Evolutionary conservation across 1,140 invertebrate genomes (phyloP), one percentile per base, ranked within the genome.

Genomic region (Drosophila pseudoananassae): DNA sequence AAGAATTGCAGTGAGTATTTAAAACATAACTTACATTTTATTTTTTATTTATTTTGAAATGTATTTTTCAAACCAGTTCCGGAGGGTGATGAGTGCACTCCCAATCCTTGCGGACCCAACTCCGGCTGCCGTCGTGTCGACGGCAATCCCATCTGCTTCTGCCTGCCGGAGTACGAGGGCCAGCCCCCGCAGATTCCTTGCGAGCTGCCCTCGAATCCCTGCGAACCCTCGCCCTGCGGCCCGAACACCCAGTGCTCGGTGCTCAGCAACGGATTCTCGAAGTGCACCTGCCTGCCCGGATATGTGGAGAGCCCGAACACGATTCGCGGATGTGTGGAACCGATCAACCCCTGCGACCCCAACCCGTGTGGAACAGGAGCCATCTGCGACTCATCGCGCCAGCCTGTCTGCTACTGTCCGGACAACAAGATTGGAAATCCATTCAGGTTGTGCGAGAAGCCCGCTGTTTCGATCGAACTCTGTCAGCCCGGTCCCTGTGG

Each of bases 221-320:
- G 97, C 78, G 94, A 95, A 66, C 95, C 96, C 14, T 97, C 96
- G 33, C 96, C 96, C 0, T 98, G 97, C 90, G 97, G 97, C 9
- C 96, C 96, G 3, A 98, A 98, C 79, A 98, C 97, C 3, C 95
- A 97, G 82, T 98, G 97, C 83, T 93, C 95, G 1, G 92, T 97
- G 15, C 90, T 97, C 10, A 92, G 93, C n/a, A 97, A 97, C 84
- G 96, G 97, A 38, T 96, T 97, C 84, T 94, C 96, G 0, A 97
- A 97, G 91, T 98, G 97, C 90, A 97, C 96, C 1, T 98, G 97
- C 84, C 92, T 97, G 57, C 93, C 95, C 59, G 96, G 96, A 15
- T 97, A 94, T 87, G 93, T 97, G 10, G 97, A 97, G 92, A 96
- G 95, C 91, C 96, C 96, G 1, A 97, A 97, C 78, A 97, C 97